A percentile compares a stretch with the other conserved stretches of the same genome.
Conservation (phyloP, 35 echinoderm and acorn worm genomes). For the Antedon bifida region DNA sequence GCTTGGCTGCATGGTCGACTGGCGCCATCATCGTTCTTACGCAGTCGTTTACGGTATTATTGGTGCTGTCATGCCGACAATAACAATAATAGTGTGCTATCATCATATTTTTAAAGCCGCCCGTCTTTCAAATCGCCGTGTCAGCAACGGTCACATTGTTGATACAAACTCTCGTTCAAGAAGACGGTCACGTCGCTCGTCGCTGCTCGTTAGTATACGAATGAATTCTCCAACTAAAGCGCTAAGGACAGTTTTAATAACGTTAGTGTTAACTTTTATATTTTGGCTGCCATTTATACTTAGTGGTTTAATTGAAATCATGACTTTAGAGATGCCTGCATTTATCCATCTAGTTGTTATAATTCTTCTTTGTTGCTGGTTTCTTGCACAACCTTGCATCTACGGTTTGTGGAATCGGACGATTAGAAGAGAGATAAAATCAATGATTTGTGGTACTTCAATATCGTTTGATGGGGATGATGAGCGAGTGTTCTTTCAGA, state of each 20-base stretch:
- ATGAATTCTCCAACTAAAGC: conserved; percentile 91
- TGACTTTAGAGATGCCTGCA: not conserved
- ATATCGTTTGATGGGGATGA: conserved; percentile 41
- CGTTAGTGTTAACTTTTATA: conserved; percentile 29
- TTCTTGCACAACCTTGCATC: conserved; percentile 45
- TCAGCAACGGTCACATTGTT: conserved; percentile 73
- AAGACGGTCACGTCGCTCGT: conserved; percentile 47
- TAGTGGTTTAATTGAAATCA: conserved; percentile 37
- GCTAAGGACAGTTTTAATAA: conserved; percentile 47
- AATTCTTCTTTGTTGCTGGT: conserved; percentile 37
- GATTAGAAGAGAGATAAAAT: conserved; percentile 33
- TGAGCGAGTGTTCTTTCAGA: conserved; percentile 11
- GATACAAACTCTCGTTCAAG: conserved; percentile 10
- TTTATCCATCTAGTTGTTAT: conserved; percentile 27
- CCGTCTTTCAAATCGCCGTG: conserved; percentile 23
- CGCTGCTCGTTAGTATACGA: conserved; percentile 56
- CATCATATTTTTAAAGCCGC: conserved; percentile 55
- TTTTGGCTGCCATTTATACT: conserved; percentile 49
- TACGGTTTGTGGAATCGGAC: conserved; percentile 86
- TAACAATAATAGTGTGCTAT: conserved; percentile 60
- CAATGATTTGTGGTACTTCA: not conserved
- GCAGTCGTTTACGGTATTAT: conserved; percentile 45
- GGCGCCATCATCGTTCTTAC: conserved; percentile 64
- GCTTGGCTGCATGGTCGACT: conserved; percentile 44
- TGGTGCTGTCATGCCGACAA: conserved; percentile 32